Conservation (phyloP, 2,113 vertebrate species). For the Vicugna pacos region DNA sequence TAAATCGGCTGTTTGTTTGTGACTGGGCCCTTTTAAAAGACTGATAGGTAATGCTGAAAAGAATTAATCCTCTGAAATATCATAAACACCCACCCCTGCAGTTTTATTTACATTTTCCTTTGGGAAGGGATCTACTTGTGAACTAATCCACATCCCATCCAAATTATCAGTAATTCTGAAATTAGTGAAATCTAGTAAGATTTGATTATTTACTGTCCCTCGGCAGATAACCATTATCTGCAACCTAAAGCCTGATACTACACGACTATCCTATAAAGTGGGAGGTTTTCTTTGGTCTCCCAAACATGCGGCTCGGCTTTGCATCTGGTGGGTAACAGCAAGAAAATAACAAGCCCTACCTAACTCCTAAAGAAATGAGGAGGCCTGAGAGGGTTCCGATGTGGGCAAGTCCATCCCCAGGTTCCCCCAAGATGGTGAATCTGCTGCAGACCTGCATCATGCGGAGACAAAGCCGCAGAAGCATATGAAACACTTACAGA, state of each 20-base stretch:
- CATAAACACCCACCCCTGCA: not conserved
- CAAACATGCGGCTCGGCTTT: not conserved
- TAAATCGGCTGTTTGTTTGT: not conserved
- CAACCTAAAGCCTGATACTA: not conserved
- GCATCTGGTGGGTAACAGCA: not conserved
- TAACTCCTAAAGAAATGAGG: not conserved
- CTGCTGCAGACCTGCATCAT: not conserved
- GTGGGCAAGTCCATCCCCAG: not conserved
- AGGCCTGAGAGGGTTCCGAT: not conserved
- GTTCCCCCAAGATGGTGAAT: not conserved
- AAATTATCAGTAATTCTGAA: constrained; percentile 25
- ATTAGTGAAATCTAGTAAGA: constrained; percentile 39
- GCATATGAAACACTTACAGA: constrained; percentile 61
- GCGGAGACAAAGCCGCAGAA: not conserved
- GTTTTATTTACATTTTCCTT: constrained; percentile 47
- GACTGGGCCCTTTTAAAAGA: not conserved
- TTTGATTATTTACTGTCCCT: constrained; percentile 54
- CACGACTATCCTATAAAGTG: constrained; percentile 46
- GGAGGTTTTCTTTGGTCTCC: not conserved
- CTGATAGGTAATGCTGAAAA: not conserved
- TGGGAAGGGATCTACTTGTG: constrained; percentile 32
- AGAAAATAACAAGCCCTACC: not conserved
- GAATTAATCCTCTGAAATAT: constrained; percentile 42
- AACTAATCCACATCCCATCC: not conserved
- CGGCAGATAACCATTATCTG: not conserved